Conservation (phyloP, 2,888 invertebrate species). For the Zaprionus lineosus region DNA sequence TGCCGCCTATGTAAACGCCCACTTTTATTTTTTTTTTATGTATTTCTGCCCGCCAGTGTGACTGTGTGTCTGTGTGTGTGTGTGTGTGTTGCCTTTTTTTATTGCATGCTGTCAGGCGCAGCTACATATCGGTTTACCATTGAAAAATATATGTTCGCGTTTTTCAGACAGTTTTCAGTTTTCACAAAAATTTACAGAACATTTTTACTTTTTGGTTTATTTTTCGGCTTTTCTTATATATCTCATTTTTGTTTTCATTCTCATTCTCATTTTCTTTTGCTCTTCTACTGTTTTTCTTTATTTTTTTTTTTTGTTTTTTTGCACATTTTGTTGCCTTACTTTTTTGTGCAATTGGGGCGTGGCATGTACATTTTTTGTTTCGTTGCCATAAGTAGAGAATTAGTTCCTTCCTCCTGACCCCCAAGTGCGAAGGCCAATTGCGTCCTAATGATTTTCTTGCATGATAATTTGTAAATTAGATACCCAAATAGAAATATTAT, state of each 20-base stretch:
- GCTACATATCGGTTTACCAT: conserved; percentile 72
- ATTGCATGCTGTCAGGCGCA: conserved; percentile 72
- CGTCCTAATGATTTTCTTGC: no score
- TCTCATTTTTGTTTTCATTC: not conserved
- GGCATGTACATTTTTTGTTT: not conserved
- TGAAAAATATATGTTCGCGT: conserved; percentile 61
- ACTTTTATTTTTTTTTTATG: no score
- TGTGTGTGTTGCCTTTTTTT: conserved; percentile 42
- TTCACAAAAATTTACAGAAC: conserved; percentile 57
- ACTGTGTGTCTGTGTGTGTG: not conserved
- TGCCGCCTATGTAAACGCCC: conserved; percentile 20
- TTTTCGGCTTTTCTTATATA: not conserved
- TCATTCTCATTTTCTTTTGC: not conserved
- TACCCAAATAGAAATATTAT: no score
- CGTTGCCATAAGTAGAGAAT: no score
- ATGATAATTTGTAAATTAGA: no score
- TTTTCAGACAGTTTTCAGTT: conserved; percentile 74
- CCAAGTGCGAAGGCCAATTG: no score
- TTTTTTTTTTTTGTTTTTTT: not conserved
- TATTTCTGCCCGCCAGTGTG: not conserved
- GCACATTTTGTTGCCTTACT: conserved; percentile 17
- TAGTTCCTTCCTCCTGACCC: no score
- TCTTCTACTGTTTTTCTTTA: not conserved
- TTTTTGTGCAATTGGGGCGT: conserved; percentile 12
- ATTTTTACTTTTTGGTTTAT: conserved; percentile 29